Conservation (phyloP, 2,797 vertebrate species). For the Peromyscus aztecus region DNA sequence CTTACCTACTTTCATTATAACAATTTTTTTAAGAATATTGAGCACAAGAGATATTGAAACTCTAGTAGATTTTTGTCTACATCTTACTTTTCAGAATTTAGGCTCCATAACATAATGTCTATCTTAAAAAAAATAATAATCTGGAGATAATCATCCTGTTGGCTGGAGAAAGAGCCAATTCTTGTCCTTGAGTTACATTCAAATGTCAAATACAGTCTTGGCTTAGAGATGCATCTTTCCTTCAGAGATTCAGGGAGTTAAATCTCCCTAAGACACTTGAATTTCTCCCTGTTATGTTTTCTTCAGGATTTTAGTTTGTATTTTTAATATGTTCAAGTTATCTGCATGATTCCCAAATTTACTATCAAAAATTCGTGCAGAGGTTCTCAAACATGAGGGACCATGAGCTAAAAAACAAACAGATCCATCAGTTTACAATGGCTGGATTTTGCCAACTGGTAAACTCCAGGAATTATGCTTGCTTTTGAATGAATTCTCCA, state of each 20-base stretch:
- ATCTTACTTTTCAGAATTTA: slow-evolving; percentile 45
- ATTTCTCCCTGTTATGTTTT: background rate
- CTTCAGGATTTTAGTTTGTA: background rate
- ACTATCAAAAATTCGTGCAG: slow-evolving; percentile 1
- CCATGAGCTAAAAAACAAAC: background rate
- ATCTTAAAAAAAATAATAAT: background rate
- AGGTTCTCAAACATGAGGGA: slow-evolving; percentile 3
- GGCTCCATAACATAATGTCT: slow-evolving; percentile 3
- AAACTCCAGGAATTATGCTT: slow-evolving; percentile 38
- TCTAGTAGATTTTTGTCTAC: background rate
- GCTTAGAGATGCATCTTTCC: background rate
- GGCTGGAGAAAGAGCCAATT: background rate
- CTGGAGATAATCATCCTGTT: background rate
- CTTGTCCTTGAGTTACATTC: background rate
- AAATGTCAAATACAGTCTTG: background rate
- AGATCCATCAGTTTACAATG: slow-evolving; percentile 46
- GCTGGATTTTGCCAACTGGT: slow-evolving; percentile 35
- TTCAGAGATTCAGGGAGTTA: background rate
- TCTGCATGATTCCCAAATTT: slow-evolving; percentile 41
- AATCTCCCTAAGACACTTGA: background rate
- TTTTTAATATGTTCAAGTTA: slow-evolving; percentile 32
- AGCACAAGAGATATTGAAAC: background rate
- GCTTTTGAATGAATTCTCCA: slow-evolving; percentile 65
- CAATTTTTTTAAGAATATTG: slow-evolving; percentile 20
- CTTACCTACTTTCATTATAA: slow-evolving; percentile 52